phyloP scores from a whole-genome alignment of 2,113 vertebrate genomes.

The Procapra przewalskii region DNA sequence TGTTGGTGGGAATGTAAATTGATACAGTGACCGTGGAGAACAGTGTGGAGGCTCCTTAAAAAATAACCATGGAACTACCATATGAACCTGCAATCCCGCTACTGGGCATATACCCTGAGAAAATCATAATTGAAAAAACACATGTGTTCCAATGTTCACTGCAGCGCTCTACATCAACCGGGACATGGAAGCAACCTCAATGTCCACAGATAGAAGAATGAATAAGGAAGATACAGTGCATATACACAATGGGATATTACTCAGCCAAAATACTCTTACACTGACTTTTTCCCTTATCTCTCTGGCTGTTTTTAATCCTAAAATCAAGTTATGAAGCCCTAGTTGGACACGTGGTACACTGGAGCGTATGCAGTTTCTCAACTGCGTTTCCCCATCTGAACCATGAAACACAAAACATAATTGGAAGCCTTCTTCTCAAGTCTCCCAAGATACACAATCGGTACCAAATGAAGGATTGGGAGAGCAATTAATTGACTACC shows the following conservation, averaged over 20 bases:
- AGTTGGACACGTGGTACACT: neutral
- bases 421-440: neutral
- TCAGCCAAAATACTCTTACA: neutral
- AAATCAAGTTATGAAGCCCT: neutral
- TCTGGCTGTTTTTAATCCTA: neutral
- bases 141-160: neutral
- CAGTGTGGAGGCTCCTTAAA: neutral
- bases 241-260: neutral
- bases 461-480: neutral
- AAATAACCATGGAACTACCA: neutral
- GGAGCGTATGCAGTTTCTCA: neutral
- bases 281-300: no score
- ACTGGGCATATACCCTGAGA: neutral
- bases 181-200: neutral
- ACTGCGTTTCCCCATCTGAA: neutral
- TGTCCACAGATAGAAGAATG: neutral
- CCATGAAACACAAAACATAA: neutral
- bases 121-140: neutral
- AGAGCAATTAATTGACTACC: neutral
- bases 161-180: neutral
- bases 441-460: neutral
- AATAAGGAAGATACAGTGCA: neutral
- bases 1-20: neutral
- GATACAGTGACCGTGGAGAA: neutral
- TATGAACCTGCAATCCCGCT: neutral